Percentiles rank a stretch among this genome's conserved stretches.
Evolutionary conservation across 2,888 invertebrate species (phyloP).

Genomic region (Cheilosia soror): DNA sequence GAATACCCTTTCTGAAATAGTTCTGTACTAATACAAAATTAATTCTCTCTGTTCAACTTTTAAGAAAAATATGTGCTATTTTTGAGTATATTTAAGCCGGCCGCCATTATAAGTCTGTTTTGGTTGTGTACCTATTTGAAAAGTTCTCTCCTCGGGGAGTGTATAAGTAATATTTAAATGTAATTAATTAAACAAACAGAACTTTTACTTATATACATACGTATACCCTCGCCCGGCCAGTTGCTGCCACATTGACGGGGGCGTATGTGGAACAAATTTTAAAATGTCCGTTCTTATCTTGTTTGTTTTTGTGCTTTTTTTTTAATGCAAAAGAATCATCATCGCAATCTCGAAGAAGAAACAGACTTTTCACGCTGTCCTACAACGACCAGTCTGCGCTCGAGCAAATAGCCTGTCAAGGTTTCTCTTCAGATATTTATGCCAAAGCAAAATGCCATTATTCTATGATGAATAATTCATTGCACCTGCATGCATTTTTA

Average conservation of each 20-base stretch:
- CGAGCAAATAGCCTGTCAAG: constrained; percentile 58
- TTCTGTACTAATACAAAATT: constrained; percentile 4
- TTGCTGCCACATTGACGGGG: not conserved
- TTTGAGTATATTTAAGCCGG: constrained; percentile 4
- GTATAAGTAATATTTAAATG: constrained; percentile 29
- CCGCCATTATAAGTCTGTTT: not conserved
- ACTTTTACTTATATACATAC: not conserved
- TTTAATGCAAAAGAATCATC: constrained; percentile 6
- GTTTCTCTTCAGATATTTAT: constrained; percentile 68
- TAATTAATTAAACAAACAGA: constrained; percentile 38
- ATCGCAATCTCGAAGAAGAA: constrained; percentile 2
- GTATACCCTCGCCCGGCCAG: not conserved
- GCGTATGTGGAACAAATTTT: constrained; percentile 36
- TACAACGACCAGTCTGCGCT: constrained; percentile 42
- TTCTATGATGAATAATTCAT: constrained; percentile 73
- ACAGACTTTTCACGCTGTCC: constrained; percentile 21
- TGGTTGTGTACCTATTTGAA: constrained; percentile 3
- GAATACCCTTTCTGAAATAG: not conserved
- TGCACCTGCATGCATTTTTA: constrained; percentile 74
- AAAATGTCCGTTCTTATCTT: not conserved
- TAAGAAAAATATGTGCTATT: constrained; percentile 13
- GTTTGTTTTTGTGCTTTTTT: constrained; percentile 3
- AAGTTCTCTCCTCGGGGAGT: constrained; percentile 13
- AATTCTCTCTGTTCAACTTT: not conserved
- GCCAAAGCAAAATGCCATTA: constrained; percentile 74